Base-by-base conservation (phyloP, 2,888 invertebrate genomes). In the Protula sp. region DNA sequence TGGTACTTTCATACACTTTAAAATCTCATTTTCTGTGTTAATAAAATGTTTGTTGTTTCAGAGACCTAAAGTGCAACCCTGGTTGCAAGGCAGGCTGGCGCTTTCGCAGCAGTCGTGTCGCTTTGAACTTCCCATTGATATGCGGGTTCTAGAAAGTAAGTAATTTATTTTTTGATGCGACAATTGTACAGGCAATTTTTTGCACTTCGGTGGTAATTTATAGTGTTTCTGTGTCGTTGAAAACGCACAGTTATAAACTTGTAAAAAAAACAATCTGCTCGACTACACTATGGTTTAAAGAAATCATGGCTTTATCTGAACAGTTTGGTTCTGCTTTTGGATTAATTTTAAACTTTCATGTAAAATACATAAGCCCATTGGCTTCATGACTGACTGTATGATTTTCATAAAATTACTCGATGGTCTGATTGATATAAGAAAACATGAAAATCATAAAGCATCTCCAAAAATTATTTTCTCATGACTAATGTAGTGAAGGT, bases 101-200 rank as follows among this genome's bases (percentile, higher is more conserved):
- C 65, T 78, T 30, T 77, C 78, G 22, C 74, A 76, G 56, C 75
- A 76, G 57, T 71, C 77, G 9, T 72, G 75, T 64, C 66, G 79
- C n/a, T 79, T 79, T 70, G 76, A 75, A 55, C 69, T 79, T 26
- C 79, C 79, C 1, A 77, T 79, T 72, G 78, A 79, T 62, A 77
- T 79, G 74, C 73, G 70, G 57, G 52, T 65, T 22, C 65, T 79
- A 14, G 78, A 79, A 69, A 74, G 78, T 78, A 68, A 70, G 75
- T 70, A n/a, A 9, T 31, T 1, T 47, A 0, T 47, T 57, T 3
- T 30, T 55, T 24, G 19, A 1, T 14, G 4, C n/a, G n/a, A n/a
- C n/a, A n/a, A n/a, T n/a, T 53, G 9, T 53, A 28, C n/a, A n/a
- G n/a, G n/a, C n/a, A n/a, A n/a, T n/a, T n/a, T n/a, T n/a, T n/a